Percentiles rank a stretch among this genome's conserved stretches.
These are phyloP conservation scores for Diceros bicornis DNA, from an alignment of 2,797 vertebrate species.

Conservation along the genomic window DNA sequence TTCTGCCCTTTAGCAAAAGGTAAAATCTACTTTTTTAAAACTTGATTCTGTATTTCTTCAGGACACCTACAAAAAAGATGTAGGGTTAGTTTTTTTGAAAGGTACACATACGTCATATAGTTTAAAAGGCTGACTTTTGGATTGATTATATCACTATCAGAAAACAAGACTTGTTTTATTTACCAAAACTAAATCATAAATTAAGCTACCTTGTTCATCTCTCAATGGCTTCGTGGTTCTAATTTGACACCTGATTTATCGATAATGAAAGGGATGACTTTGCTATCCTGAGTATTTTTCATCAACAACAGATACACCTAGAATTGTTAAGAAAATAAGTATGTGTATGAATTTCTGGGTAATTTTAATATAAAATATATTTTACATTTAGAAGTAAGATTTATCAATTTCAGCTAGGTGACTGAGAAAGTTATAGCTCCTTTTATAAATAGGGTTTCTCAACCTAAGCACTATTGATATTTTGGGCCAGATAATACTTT, in stretches of 20 bases:
- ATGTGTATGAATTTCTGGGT: neutral
- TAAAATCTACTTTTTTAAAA: neutral
- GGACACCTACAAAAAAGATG: neutral
- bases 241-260: neutral
- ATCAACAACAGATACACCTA: neutral
- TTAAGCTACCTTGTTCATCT: constrained; percentile 6
- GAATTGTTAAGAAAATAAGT: neutral
- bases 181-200: neutral
- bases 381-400: neutral
- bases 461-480: neutral
- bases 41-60: neutral
- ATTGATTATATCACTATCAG: neutral
- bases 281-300: neutral
- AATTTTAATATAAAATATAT: neutral
- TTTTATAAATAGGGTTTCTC: neutral
- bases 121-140: neutral
- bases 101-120: neutral
- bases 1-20: neutral
- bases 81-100: neutral
- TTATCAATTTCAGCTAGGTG: neutral
- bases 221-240: neutral
- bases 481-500: neutral
- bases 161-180: constrained; percentile 5
- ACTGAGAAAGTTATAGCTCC: neutral
- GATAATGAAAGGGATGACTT: neutral